Evolutionary conservation across 2,113 vertebrate species (phyloP), one percentile per base, ranked within the genome.

Genomic region (Cyanistes caeruleus): DNA sequence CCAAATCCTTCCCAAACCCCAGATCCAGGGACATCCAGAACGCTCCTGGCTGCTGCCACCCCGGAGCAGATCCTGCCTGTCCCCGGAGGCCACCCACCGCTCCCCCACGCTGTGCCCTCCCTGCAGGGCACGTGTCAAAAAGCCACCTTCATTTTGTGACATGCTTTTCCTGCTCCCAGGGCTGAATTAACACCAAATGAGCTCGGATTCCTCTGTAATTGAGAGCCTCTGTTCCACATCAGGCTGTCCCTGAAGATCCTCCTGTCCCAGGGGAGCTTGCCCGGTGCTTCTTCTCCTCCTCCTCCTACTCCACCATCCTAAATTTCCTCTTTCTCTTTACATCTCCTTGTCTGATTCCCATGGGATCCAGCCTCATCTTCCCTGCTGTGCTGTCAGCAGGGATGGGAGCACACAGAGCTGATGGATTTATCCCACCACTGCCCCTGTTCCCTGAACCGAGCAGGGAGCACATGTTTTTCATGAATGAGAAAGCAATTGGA

Each of bases 111-210:
- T 0, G 37, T 82, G 70, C 85, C 70, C 30, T 93, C 74, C 74
- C 89, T 74, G 37, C 35, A 11, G 87, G 91, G 70, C 70, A 56
- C 0, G 0, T 68, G 25, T 96, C 93, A 92, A 49, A 76, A 77
- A 69, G 15, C 59, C 17, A 8, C 75, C 82, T 77, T 83, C 59
- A 87, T 96, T 90, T 83, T 87, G 85, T 96, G 91, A 93, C 70
- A 1, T 72, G 64, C 13, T 83, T 90, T 87, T 91, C 87, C 82
- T 94, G 53, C 91, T 91, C 73, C 63, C 51, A 48, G 67, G 84
- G 78, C 74, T 83, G 35, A 74, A 93, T 73, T 80, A 60, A 51
- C 80, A 62, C 70, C 46, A 60, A 72, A 70, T 9, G 30, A 80
- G 70, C 43, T 31, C 12, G 4, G 72, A 89, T 91, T 83, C 43